A percentile compares a stretch with the other conserved stretches of the same genome.
These are phyloP conservation scores for Leptobrachium leishanense DNA, from an alignment of 2,113 vertebrate genomes.

Conservation along the genomic window DNA sequence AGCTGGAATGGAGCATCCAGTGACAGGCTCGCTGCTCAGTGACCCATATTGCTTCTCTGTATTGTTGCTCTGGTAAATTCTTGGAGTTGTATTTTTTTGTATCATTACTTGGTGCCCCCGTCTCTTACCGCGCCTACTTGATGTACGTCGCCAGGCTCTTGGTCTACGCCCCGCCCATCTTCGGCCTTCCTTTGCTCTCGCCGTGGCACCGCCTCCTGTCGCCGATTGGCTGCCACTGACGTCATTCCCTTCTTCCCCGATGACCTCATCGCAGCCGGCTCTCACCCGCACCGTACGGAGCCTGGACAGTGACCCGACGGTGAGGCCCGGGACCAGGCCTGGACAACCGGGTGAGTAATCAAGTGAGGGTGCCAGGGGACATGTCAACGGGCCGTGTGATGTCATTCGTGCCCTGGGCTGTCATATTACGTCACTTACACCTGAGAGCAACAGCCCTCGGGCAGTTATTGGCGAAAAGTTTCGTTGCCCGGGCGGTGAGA, in stretches of 20 bases:
- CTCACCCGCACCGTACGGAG: constrained; percentile 12
- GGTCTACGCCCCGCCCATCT: background rate
- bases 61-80: too few species aligned
- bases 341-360: constrained; percentile 22
- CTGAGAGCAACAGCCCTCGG: background rate
- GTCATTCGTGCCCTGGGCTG: constrained; percentile 7
- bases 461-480: too few species aligned
- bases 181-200: background rate
- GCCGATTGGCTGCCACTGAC: constrained; percentile 32
- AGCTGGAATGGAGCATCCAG: too few species aligned
- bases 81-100: background rate
- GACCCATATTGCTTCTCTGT: too few species aligned
- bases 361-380: too few species aligned
- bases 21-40: too few species aligned
- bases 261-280: constrained; percentile 37
- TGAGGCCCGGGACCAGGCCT: constrained; percentile 20
- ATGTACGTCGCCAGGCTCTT: background rate
- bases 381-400: background rate
- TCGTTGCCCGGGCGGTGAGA: too few species aligned
- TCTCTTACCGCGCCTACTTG: background rate
- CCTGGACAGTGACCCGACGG: constrained; percentile 27
- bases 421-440: constrained; percentile 28
- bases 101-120: background rate
- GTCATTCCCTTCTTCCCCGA: constrained; percentile 35
- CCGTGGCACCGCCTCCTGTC: background rate